Evolutionary conservation across 2,113 vertebrate species (phyloP), one percentile per base, ranked within the genome.

Genomic region (Pleuronectes platessa): DNA sequence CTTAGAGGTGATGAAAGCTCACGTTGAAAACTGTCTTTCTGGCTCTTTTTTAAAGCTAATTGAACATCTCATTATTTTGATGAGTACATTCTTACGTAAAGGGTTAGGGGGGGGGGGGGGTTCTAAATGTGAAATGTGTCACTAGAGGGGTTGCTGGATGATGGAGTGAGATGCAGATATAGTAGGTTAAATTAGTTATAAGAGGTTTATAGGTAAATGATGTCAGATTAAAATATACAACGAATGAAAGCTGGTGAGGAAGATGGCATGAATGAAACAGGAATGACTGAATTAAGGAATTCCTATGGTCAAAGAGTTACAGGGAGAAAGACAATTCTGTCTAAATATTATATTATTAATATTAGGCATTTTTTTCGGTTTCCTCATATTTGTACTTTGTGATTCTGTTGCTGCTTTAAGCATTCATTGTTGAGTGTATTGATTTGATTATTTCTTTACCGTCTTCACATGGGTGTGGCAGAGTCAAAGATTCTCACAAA

Each of bases 1-100:
- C 86, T 90, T 88, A 88, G 86, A 76, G 78, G 72, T 76, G 89
- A 90, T 91, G 80, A 89, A 91, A 88, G 85, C 90, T 84, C 56
- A 60, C 13, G 61, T 59, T 79, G 84, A 86, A 88, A 91, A 90
- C 61, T 79, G 82, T 84, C 78, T 91, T 86, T 83, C 82, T 78
- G 69, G 64, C 73, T 61, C 73, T 84, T 80, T 74, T 80, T 82
- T 79, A 62, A 81, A 85, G 78, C 56, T 85, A 64, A 87, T 85
- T 88, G 78, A 81, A 72, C 79, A 81, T 78, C 69, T 83, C 76
- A 82, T 90, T 80, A 79, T 90, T 86, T 73, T 81, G 68, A 71
- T 40, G 21, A 71, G 68, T 58, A 37, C 37, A 68, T 83, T 78
- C 49, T 78, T 89, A 71, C 21, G 13, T 69, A 78, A 84, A 84